phyloP scores from a whole-genome alignment of 1,140 invertebrate genomes.

The Parapsyche elsis region DNA sequence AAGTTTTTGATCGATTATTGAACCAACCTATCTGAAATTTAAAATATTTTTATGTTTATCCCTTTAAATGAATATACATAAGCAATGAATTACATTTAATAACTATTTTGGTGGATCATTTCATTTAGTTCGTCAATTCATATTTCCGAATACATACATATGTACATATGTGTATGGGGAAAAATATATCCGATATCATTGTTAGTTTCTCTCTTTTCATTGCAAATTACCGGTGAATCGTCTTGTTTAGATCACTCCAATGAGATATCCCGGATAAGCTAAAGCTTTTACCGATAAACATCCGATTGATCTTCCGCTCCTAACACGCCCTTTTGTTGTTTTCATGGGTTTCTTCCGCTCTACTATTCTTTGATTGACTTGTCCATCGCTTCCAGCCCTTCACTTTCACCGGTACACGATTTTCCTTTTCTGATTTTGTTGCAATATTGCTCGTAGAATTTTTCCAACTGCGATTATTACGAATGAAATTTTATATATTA shows the following conservation, averaged over 20 bases:
- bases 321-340: conserved; percentile 23
- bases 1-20: conserved; percentile 14
- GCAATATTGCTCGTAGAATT: no score
- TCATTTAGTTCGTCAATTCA: no score
- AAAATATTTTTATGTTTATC: not conserved
- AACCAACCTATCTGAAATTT: no score
- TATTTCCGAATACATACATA: no score
- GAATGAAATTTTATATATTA: no score
- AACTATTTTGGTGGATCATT: no score
- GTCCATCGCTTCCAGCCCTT: not conserved
- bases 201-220: not conserved
- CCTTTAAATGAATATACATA: not conserved
- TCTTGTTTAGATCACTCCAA: not conserved
- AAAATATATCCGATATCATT: no score
- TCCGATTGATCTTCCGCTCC: conserved; percentile 17
- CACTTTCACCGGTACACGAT: no score
- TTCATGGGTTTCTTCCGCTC: conserved; percentile 4
- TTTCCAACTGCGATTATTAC: no score
- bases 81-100: not conserved
- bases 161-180: no score
- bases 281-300: conserved; percentile 23
- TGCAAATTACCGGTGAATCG: not conserved
- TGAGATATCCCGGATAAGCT: conserved; percentile 2
- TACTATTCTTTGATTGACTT: conserved; percentile 10
- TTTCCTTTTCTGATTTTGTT: no score